phyloP scores from a whole-genome alignment of 1,140 invertebrate genomes.

The Triops longicaudatus region DNA sequence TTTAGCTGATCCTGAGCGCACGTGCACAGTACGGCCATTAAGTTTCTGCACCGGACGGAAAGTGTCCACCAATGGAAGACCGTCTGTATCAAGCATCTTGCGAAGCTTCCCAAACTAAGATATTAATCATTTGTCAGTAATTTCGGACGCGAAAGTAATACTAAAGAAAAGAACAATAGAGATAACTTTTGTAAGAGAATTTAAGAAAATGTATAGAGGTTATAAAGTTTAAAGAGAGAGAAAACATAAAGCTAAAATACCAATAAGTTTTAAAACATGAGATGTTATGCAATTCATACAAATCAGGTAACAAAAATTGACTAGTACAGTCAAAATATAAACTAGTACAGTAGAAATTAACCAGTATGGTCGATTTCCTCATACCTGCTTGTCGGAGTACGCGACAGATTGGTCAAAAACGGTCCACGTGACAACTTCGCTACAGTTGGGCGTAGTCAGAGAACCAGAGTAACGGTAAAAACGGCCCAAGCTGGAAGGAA shows the following conservation, averaged over 20 bases:
- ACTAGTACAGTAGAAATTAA: too few species aligned
- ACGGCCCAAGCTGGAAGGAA: conserved; percentile 45
- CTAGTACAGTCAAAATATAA: too few species aligned
- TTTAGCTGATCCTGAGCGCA: conserved; percentile 21
- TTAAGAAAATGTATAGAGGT: too few species aligned
- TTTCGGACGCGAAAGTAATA: too few species aligned
- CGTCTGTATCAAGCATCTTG: conserved; percentile 31
- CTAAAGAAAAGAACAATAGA: background rate
- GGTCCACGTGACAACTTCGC: conserved; percentile 64
- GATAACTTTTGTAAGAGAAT: too few species aligned
- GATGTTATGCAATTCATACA: too few species aligned
- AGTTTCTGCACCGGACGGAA: conserved; percentile 37
- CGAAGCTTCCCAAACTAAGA: conserved; percentile 34
- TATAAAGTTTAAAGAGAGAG: too few species aligned
- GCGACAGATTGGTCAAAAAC: conserved; percentile 51
- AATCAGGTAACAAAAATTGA: too few species aligned
- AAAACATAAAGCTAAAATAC: too few species aligned
- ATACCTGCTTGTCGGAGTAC: conserved; percentile 51
- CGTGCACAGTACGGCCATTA: conserved; percentile 32
- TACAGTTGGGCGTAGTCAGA: conserved; percentile 63
- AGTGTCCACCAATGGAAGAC: conserved; percentile 37
- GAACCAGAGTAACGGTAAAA: conserved; percentile 64
- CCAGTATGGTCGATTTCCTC: background rate
- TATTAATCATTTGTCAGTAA: conserved; percentile 17
- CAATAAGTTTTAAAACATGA: too few species aligned